phyloP scores from a whole-genome alignment of 2,113 vertebrate species.

The Cyanocitta stelleri region DNA sequence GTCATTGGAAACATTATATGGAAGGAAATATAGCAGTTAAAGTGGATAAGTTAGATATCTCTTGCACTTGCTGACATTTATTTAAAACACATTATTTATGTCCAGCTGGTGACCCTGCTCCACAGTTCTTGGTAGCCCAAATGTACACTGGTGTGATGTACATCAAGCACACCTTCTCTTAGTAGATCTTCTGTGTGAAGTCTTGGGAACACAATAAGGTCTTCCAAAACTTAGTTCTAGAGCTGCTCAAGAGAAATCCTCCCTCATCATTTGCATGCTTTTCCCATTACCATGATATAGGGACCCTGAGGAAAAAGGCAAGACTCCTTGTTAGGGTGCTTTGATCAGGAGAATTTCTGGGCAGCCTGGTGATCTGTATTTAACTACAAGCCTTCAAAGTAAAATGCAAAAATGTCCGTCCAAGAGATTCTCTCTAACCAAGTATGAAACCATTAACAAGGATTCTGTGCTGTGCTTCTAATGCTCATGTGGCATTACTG shows the following conservation, averaged over 20 bases:
- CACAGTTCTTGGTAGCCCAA: neutral
- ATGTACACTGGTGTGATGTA: neutral
- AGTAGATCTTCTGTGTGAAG: neutral
- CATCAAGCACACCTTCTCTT: neutral
- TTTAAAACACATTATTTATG: neutral
- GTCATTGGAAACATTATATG: neutral
- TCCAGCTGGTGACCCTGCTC: neutral
- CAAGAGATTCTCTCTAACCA: neutral
- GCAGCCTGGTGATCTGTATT: neutral
- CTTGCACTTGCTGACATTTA: neutral
- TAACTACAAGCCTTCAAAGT: neutral
- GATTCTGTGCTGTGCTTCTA: neutral
- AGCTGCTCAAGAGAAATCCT: neutral
- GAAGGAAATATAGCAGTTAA: neutral
- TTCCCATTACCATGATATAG: neutral
- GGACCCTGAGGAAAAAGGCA: neutral
- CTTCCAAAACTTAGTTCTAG: neutral
- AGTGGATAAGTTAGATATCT: neutral
- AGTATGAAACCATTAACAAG: neutral
- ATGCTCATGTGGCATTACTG: neutral
- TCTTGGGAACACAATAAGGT: neutral
- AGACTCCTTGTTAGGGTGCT: neutral
- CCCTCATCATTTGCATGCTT: neutral
- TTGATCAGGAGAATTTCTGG: neutral
- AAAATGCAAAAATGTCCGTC: neutral